Percentiles rank a stretch among this genome's conserved stretches.
Conservation (phyloP, 2,113 vertebrate genomes). For the Thalassarche chlororhynchos region DNA sequence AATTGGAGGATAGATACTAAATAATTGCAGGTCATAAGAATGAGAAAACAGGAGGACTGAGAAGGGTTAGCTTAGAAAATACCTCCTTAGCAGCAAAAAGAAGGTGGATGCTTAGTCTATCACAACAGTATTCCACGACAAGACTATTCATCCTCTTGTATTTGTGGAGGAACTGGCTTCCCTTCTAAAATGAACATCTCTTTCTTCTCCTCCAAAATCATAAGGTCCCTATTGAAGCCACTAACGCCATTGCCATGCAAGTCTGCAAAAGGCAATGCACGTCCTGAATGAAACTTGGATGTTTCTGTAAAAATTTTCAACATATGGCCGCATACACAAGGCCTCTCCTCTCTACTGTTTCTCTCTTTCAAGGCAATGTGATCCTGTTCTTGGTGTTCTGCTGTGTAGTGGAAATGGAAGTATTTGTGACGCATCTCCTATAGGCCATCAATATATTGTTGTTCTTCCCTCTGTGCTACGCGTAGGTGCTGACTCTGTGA, state of each 20-base stretch:
- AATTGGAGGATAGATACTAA: background rate
- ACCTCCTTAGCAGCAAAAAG: background rate
- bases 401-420: background rate
- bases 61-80: background rate
- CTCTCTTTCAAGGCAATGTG: background rate
- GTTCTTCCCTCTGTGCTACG: background rate
- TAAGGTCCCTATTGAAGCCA: rapidly evolving
- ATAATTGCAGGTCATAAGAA: background rate
- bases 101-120: background rate
- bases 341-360: background rate
- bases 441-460: background rate
- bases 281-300: background rate
- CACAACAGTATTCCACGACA: background rate
- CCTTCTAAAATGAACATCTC: background rate
- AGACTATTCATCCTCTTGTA: background rate
- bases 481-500: background rate
- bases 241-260: rapidly evolving
- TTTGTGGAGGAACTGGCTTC: background rate
- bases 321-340: rapidly evolving
- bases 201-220: background rate
- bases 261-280: background rate
- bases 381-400: background rate
- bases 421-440: background rate
- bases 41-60: background rate
- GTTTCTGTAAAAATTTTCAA: background rate